Conservation (phyloP, 2,888 invertebrate genomes). For the Pseudoips prasinana region DNA sequence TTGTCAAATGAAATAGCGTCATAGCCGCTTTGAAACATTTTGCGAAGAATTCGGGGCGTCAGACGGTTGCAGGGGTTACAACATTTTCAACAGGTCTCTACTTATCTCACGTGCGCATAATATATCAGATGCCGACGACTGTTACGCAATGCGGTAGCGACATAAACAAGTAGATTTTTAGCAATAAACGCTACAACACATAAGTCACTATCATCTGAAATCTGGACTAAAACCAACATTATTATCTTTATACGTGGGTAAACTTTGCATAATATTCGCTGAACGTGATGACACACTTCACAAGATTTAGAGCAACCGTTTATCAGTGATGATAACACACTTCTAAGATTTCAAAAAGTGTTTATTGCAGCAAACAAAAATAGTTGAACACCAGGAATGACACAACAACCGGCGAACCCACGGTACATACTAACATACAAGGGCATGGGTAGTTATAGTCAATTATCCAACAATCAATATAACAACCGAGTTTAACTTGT, state of each 20-base stretch:
- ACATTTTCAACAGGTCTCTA: conserved; percentile 36
- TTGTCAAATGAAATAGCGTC: conserved; percentile 41
- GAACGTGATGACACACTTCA: conserved; percentile 20
- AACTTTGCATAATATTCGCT: conserved; percentile 37
- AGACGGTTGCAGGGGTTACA: conserved; percentile 25
- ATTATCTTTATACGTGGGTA: conserved; percentile 33
- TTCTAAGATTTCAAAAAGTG: conserved; percentile 18
- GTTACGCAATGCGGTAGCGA: conserved; percentile 46
- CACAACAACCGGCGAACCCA: conserved; percentile 40
- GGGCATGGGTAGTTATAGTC: conserved; percentile 50
- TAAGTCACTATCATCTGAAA: conserved; percentile 39
- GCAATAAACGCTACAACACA: conserved; percentile 28
- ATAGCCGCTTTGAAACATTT: conserved; percentile 38
- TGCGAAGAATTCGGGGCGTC: conserved; percentile 37
- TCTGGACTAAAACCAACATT: conserved; percentile 30
- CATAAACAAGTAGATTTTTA: conserved; percentile 33
- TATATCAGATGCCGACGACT: conserved; percentile 34
- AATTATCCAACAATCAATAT: conserved; percentile 45
- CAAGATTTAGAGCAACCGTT: conserved; percentile 29
- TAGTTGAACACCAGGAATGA: conserved; percentile 41
- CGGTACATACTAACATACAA: conserved; percentile 45
- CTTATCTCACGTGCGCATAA: conserved; percentile 43
- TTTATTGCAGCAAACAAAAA: conserved; percentile 14
- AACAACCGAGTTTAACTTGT: no score
- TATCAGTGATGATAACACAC: conserved; percentile 25